Evolutionary conservation across 2,113 vertebrate genomes (phyloP).

Genomic region (Rhinopithecus roxellana): DNA sequence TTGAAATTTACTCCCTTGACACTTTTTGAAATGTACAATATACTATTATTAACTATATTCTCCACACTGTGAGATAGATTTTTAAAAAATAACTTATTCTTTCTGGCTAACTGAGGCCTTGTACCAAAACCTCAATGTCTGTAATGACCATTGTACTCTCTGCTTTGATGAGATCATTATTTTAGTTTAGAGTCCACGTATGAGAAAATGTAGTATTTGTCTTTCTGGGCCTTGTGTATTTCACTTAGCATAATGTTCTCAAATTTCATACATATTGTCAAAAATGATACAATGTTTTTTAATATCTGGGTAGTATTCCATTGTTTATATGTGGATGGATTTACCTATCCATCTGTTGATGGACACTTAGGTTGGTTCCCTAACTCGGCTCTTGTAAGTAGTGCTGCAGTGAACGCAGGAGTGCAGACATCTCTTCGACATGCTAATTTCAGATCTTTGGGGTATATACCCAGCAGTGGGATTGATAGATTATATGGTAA

Average conservation of each 20-base stretch:
- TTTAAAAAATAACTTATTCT: neutral
- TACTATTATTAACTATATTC: neutral
- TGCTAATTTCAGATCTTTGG: neutral
- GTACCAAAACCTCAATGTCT: neutral
- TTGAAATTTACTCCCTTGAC: neutral
- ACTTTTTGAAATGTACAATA: neutral
- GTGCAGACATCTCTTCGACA: neutral
- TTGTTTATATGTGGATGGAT: fast-evolving
- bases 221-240: neutral
- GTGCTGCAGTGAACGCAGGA: neutral
- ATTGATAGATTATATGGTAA: neutral
- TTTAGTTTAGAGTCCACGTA: neutral
- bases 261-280: neutral
- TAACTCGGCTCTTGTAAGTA: neutral
- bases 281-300: neutral
- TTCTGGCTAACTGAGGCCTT: neutral
- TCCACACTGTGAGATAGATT: neutral
- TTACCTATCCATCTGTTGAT: neutral
- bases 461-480: neutral
- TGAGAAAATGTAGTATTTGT: neutral
- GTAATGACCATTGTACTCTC: neutral
- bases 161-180: neutral
- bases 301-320: neutral
- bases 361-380: neutral
- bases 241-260: neutral